Conservation (phyloP, 92 coral and sea anemone genomes). For the Desmophyllum pertusum region DNA sequence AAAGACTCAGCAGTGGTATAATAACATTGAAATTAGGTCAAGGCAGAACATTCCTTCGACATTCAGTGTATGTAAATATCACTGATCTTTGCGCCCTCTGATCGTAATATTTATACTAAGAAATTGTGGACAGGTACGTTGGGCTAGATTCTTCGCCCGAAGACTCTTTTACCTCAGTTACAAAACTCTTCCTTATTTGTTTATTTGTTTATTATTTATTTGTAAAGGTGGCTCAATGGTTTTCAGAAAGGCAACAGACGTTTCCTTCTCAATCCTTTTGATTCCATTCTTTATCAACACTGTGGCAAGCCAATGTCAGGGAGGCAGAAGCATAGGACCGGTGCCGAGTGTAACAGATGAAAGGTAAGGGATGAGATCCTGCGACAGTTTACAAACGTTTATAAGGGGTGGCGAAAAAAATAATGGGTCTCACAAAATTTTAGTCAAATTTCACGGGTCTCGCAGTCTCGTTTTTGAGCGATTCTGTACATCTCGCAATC, state of each 20-base stretch:
- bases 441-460: no score
- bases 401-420: no score
- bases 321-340: conserved; percentile 50
- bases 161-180: background rate
- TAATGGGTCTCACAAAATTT: no score
- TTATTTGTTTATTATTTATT: background rate
- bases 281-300: background rate
- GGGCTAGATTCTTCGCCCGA: background rate
- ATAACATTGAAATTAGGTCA: background rate
- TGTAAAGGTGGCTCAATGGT: background rate
- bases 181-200: background rate
- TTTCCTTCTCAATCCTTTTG: background rate
- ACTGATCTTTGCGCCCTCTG: background rate
- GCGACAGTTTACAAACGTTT: background rate
- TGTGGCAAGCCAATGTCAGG: conserved; percentile 37
- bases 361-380: conserved; percentile 35
- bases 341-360: conserved; percentile 51
- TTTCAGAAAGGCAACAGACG: background rate
- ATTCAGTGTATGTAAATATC: background rate
- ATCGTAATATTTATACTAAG: background rate
- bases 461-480: no score
- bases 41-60: background rate
- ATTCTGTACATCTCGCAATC: no score
- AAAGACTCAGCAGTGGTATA: background rate
- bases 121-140: background rate